A percentile compares a stretch with the other conserved stretches of the same genome.
Evolutionary conservation across 2,797 vertebrate genomes (phyloP).

Genomic region (Benthosema pterotum): DNA sequence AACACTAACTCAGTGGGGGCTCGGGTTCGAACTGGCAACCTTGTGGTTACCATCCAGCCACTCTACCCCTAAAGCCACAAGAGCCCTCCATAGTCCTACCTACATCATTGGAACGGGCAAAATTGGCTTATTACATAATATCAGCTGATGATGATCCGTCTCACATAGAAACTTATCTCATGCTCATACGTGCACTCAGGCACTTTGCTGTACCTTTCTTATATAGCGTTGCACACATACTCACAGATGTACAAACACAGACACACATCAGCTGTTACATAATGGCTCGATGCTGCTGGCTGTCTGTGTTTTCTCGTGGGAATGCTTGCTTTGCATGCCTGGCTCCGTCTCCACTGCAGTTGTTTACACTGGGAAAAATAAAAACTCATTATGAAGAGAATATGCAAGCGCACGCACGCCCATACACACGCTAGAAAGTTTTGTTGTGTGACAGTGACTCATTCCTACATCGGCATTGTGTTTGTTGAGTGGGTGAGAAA

Average conservation of each 20-base stretch:
- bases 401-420: conserved; percentile 4
- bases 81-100: no score
- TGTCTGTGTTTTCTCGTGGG: conserved; percentile 19
- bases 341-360: conserved; percentile 20
- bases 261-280: conserved; percentile 46
- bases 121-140: conserved; percentile 73
- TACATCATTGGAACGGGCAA: conserved; percentile 58
- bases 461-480: conserved; percentile 47
- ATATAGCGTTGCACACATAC: conserved; percentile 31
- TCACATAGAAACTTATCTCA: conserved; percentile 44
- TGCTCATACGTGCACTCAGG: conserved; percentile 26
- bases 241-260: conserved; percentile 55
- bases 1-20: no score
- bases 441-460: conserved; percentile 63
- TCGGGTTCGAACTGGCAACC: no score
- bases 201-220: conserved; percentile 25
- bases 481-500: conserved; percentile 61
- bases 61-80: no score
- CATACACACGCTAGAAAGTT: conserved; percentile 29
- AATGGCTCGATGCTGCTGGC: conserved; percentile 47
- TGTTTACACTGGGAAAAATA: conserved; percentile 18
- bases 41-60: no score
- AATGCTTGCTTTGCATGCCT: conserved; percentile 33
- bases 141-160: conserved; percentile 58
- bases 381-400: conserved; percentile 20